Evolutionary conservation across 2,113 vertebrate genomes (phyloP).

Genomic region (Silurus glanis): DNA sequence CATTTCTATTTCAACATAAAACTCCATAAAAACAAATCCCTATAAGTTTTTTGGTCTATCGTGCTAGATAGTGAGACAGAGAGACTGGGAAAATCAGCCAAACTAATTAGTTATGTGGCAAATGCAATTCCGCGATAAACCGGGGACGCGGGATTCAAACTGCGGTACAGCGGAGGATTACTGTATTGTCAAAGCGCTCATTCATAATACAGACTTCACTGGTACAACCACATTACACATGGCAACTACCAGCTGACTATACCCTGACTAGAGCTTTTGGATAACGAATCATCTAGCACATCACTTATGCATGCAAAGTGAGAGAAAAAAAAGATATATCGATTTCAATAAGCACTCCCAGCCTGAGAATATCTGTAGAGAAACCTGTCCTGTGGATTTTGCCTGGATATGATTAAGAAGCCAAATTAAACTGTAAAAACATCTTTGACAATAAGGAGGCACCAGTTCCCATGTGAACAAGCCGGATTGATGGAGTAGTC

Average conservation of each 20-base stretch:
- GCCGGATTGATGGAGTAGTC: constrained; percentile 21
- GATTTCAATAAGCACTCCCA: background rate
- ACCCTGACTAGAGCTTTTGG: background rate
- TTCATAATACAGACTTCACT: background rate
- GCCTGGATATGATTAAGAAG: constrained; percentile 88
- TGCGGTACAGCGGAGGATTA: too few relatives aligned
- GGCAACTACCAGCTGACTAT: background rate
- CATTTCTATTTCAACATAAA: too few relatives aligned
- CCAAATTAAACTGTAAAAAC: constrained; percentile 78
- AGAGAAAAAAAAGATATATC: background rate
- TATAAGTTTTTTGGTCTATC: too few relatives aligned
- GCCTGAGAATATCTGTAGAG: constrained; percentile 52
- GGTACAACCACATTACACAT: background rate
- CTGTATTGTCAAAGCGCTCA: too few relatives aligned
- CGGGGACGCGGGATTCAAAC: too few relatives aligned
- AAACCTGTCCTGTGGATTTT: constrained; percentile 84
- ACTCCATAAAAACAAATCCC: too few relatives aligned
- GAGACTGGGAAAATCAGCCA: too few relatives aligned
- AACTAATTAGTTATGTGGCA: too few relatives aligned
- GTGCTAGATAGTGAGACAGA: too few relatives aligned
- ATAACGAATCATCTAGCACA: background rate
- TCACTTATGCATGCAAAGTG: background rate
- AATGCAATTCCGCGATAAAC: too few relatives aligned
- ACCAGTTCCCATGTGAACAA: constrained; percentile 32
- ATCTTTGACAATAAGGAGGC: constrained; percentile 68